Base-by-base conservation (phyloP, 2,888 invertebrate genomes). In the Callimorpha dominula region DNA sequence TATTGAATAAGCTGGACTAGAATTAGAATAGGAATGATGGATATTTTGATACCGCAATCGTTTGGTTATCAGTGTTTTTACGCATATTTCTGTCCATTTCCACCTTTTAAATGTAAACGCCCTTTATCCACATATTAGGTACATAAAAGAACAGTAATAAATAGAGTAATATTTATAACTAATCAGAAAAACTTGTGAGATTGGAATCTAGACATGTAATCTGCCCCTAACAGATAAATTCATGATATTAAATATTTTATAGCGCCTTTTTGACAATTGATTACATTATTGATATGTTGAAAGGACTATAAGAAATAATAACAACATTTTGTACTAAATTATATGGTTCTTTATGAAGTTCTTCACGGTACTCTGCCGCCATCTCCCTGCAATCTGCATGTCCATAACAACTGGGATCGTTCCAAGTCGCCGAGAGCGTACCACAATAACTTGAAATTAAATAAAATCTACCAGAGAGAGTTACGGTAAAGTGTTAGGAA, bases 381-480 rank as follows among this genome's bases (percentile, higher is more conserved):
- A 79, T 76, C 80, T 81, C 83, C 81, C 84, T 80, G 66, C 79
- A 84, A 86, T 86, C 86, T 81, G 81, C 76, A 77, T 89, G 89
- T 90, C 87, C 85, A 84, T 82, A 84, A 83, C 86, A 88, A 90
- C 89, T 89, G 82, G 82, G 88, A 87, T 88, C 86, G 89, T 89
- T 90, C 86, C 79, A 77, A 85, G 87, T 90, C 86, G 91, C 93
- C 91, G 85, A 85, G 84, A 90, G 93, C 91, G 79, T 75, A 85
- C 77, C 82, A 88, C 89, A 88, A 92, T 93, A 91, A 88, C 88
- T 88, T 88, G 89, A 89, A 91, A 92, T 91, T 93, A 92, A 94
- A 93, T 94, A 93, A 92, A 94, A 89, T 86, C 87, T 79, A 77
- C 81, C 85, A 79, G 93, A 91, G 92, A 93, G 93, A 92, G 93